Percentiles rank a stretch among this genome's conserved stretches.
phyloP scores from a whole-genome alignment of 1,140 invertebrate genomes.

The Drosophila guanche region DNA sequence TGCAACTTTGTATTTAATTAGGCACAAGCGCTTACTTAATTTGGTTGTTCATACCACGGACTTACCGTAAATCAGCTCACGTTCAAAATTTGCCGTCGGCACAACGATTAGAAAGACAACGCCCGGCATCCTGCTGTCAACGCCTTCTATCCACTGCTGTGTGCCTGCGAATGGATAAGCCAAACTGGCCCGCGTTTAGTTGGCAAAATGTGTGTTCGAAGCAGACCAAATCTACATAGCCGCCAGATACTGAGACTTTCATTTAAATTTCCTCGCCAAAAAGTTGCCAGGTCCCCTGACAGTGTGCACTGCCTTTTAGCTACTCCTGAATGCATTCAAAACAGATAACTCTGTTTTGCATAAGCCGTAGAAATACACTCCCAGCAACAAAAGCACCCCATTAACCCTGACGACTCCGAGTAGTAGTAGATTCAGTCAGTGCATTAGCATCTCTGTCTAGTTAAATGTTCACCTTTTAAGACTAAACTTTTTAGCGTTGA shows the following conservation, averaged over 20 bases:
- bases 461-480: constrained; percentile 46
- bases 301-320: constrained; percentile 19
- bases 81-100: constrained; percentile 86
- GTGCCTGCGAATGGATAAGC: constrained; percentile 44
- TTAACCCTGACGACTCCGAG: constrained; percentile 10
- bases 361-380: constrained; percentile 14
- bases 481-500: constrained; percentile 58
- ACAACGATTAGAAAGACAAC: constrained; percentile 87
- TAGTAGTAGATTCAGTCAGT: constrained; percentile 18
- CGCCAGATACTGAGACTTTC: constrained; percentile 19
- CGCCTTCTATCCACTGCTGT: background rate
- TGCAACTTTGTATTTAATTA: constrained; percentile 78
- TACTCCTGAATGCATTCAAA: constrained; percentile 10
- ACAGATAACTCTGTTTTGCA: constrained; percentile 17
- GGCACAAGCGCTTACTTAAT: constrained; percentile 66
- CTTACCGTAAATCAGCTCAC: constrained; percentile 85
- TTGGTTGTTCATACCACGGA: constrained; percentile 24
- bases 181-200: constrained; percentile 58
- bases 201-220: constrained; percentile 43
- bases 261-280: constrained; percentile 27
- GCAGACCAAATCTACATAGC: background rate
- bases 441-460: constrained; percentile 42
- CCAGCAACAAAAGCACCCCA: constrained; percentile 3
- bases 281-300: constrained; percentile 30
- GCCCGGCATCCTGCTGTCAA: constrained; percentile 82